A percentile compares a stretch with the other conserved stretches of the same genome.
phyloP scores from a whole-genome alignment of 2,888 invertebrate species.

The Ischnura elegans region DNA sequence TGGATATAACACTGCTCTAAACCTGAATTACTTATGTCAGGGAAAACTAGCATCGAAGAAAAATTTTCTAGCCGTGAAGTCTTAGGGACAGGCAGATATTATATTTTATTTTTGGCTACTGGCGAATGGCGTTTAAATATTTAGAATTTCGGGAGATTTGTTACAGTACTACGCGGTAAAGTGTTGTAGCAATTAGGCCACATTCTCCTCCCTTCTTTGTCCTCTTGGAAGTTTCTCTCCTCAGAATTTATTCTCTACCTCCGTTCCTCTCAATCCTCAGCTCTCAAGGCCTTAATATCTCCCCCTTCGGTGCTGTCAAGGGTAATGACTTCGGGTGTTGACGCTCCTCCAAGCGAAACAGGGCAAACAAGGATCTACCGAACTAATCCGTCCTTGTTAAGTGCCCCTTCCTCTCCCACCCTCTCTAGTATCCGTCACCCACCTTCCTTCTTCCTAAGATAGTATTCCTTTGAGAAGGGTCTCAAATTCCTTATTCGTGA shows the following conservation, averaged over 20 bases:
- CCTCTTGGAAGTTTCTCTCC: neutral
- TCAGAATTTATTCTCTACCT: neutral
- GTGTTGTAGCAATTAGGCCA: neutral
- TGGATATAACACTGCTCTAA: too few species aligned
- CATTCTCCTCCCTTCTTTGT: neutral
- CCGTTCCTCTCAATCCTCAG: neutral
- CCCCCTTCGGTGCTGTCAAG: neutral
- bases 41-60: too few species aligned
- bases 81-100: too few species aligned
- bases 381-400: conserved; percentile 6
- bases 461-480: neutral
- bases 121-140: too few species aligned
- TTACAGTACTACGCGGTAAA: too few species aligned
- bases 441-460: neutral
- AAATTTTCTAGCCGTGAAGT: too few species aligned
- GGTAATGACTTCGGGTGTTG: conserved; percentile 2
- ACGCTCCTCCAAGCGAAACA: neutral
- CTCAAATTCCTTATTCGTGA: too few species aligned
- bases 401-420: neutral
- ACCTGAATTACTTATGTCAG: too few species aligned
- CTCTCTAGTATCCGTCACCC: neutral
- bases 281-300: neutral
- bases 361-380: neutral
- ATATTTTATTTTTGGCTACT: too few species aligned
- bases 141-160: too few species aligned